Base-by-base conservation (phyloP, 1,140 invertebrate genomes). In the Diorhabda carinulata region DNA sequence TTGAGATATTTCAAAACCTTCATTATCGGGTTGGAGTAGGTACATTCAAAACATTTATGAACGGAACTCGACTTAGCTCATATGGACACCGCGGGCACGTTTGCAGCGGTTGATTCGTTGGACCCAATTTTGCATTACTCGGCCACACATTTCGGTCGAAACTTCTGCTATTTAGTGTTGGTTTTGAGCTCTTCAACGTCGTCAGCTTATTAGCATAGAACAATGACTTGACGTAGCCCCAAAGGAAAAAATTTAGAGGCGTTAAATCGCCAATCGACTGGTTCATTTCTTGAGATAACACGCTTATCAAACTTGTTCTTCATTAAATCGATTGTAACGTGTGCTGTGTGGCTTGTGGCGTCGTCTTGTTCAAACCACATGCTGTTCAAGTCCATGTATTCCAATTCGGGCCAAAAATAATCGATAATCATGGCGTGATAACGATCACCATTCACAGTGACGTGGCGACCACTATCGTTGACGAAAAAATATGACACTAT, bases 121-220 rank as follows among this genome's bases (percentile, higher is more conserved):
- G 52, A 56, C 52, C 52, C 52, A 2, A 56, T 56, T 56, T 56
- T 56, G 1, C 52, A 56, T 56, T 6, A 56, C 52, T 56, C 52
- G 52, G 52, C 52, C 52, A 56, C 52, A 56, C 52, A 56, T 56
- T 7, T 56, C 52, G 52, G 52, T 56, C 52, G 52, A 56, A 56
- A 56, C 52, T 1, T 7, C 52, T 56, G 52, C 52, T 56, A 56
- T 56, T 56, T 56, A 56, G n/a, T 56, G 52, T 56, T 56, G 52
- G 52, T n/a, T 56, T 56, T 56, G 2, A 7, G 52, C 52, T 56
- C 52, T 56, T 56, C 52, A n/a, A 56, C 52, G 2, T 56, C 52
- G n/a, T 2, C 52, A n/a, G 52, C 52, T 56, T 56, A n/a, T 56
- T 56, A 56, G 52, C 52, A 56, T 56, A 56, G 52, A 56, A 6